phyloP scores from a whole-genome alignment of 2,888 invertebrate genomes.

The Himalopsyche kuldschensis region DNA sequence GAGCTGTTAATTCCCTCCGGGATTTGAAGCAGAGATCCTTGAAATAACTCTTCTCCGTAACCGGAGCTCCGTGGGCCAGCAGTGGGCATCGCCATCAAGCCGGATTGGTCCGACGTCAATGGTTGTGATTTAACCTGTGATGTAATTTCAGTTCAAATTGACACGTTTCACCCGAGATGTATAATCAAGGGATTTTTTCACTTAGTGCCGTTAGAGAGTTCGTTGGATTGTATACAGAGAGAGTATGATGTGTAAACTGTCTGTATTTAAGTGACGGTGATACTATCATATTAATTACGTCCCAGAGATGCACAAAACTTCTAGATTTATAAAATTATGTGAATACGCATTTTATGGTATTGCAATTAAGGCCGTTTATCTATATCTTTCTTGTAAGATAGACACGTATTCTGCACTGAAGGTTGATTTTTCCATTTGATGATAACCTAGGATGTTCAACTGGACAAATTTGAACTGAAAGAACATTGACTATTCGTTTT shows the following conservation, averaged over 20 bases:
- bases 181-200: not conserved
- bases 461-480: too few species aligned
- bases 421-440: too few species aligned
- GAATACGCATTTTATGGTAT: not conserved
- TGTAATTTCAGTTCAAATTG: not conserved
- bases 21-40: not conserved
- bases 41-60: not conserved
- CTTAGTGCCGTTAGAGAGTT: not conserved
- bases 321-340: not conserved
- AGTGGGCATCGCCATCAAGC: not conserved
- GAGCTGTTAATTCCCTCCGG: not conserved
- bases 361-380: not conserved
- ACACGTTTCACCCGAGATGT: not conserved
- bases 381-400: too few species aligned
- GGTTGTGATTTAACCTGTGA: constrained; percentile 38
- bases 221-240: not conserved
- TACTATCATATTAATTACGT: not conserved
- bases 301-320: not conserved
- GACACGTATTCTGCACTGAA: too few species aligned
- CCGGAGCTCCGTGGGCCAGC: not conserved
- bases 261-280: not conserved
- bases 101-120: constrained; percentile 19
- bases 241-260: not conserved
- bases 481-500: too few species aligned
- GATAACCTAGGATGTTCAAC: too few species aligned